Base-by-base conservation (phyloP, 2,113 vertebrate species). In the Porphyrio hochstetteri region DNA sequence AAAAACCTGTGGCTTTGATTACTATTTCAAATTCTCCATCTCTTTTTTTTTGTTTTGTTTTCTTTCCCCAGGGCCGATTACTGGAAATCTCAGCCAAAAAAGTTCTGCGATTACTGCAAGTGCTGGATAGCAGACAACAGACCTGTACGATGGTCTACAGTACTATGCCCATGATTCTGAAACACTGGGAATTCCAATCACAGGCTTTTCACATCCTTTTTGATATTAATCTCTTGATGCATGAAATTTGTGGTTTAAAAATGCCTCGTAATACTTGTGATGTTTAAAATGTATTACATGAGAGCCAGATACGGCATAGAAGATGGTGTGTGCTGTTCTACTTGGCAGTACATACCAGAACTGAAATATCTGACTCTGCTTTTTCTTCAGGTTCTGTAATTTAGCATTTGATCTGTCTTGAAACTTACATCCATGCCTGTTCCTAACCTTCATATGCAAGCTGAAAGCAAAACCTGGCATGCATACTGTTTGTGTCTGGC, bases 61-160 rank as follows among this genome's bases (percentile, higher is more conserved):
- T 85, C 76, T 90, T 82, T 98, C 96, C 98, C 81, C 95, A 99
- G 99, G 99, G 99, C 99, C 35, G 99, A 99, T 90, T 99, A 99
- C 97, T 99, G 99, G 99, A 99, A 99, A 92, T 99, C 99, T 50
- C 99, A 99, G 70, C 99, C 99, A 57, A 99, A 99, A 98, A 99
- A 99, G 91, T 99, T 99, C 97, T 99, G 99, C 71, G 99, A 99
- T 96, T 99, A 99, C 97, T 99, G 99, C 98, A 99, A 99, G 97
- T 99, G 99, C 95, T 99, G 99, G 99, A 99, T 99, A 97, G 99
- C 99, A 12, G 99, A 99, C 97, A 99, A 99, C 94, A 99, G 99
- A 92, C 99, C 99, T 94, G 99, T 99, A 98, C 87, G 99, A 98
- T 96, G 82, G 55, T 96, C 90, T 65, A 71, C 33, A 24, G 2